Evolutionary conservation across 2,888 invertebrate species (phyloP).

Genomic region (Troides helena): DNA sequence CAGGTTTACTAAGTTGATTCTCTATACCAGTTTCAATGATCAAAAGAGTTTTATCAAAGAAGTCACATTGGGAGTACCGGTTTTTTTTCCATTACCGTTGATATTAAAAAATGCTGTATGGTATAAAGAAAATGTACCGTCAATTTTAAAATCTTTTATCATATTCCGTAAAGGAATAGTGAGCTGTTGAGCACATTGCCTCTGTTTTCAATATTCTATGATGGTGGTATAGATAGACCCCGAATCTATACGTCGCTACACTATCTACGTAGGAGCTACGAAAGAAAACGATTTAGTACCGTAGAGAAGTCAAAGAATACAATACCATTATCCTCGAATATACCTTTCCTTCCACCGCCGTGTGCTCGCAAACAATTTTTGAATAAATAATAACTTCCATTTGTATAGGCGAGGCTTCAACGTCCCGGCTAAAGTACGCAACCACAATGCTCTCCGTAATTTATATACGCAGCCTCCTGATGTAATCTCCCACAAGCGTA

Average conservation of each 20-base stretch:
- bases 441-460: conserved; percentile 21
- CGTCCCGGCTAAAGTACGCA: conserved; percentile 34
- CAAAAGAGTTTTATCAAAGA: too few species aligned
- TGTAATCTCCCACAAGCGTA: conserved; percentile 44
- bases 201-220: too few species aligned
- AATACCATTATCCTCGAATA: conserved; percentile 3
- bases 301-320: not conserved
- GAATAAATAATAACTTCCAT: conserved; percentile 27
- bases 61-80: too few species aligned
- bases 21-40: too few species aligned
- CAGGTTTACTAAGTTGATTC: too few species aligned
- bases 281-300: not conserved
- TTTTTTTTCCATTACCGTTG: too few species aligned
- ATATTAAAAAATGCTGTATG: too few species aligned
- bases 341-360: not conserved
- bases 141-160: too few species aligned
- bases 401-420: conserved; percentile 31
- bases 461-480: conserved; percentile 43
- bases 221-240: too few species aligned
- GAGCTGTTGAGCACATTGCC: too few species aligned
- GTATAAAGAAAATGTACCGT: too few species aligned
- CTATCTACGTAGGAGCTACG: not conserved
- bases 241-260: not conserved
- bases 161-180: too few species aligned
- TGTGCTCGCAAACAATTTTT: conserved; percentile 12